Percentiles rank a stretch among this genome's conserved stretches.
phyloP scores from a whole-genome alignment of 2,797 vertebrate genomes.

The Columba guinea region DNA sequence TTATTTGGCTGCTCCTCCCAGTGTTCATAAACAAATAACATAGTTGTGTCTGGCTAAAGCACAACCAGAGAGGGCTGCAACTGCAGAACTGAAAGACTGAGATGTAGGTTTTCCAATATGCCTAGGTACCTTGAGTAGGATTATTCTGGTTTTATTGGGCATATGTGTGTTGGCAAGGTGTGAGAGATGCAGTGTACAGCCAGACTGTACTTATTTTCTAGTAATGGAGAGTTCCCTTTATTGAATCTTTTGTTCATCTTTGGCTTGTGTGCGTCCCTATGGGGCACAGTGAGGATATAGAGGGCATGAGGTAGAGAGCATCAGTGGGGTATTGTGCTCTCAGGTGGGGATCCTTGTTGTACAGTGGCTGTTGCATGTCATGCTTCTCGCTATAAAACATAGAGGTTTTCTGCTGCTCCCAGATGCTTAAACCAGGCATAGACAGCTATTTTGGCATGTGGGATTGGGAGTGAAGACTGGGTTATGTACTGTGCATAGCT shows the following conservation, averaged over 20 bases:
- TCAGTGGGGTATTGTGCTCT: neutral
- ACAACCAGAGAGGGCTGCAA: neutral
- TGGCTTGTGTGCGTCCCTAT: neutral
- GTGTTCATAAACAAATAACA: neutral
- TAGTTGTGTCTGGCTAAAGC: neutral
- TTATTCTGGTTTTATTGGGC: neutral
- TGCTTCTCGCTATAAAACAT: accelerated
- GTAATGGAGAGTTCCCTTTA: neutral
- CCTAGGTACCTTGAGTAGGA: neutral
- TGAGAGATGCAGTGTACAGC: neutral
- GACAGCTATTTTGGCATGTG: neutral
- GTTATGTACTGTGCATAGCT: too few species aligned
- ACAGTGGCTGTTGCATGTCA: accelerated
- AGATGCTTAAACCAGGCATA: neutral
- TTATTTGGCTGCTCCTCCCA: neutral
- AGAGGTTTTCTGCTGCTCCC: neutral
- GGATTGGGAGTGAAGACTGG: neutral
- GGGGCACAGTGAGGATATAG: neutral
- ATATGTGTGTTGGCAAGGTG: neutral
- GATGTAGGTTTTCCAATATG: neutral
- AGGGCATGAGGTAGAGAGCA: neutral
- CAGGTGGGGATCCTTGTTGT: neutral
- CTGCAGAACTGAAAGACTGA: neutral
- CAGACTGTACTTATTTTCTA: neutral
- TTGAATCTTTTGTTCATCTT: neutral